Base-by-base conservation (phyloP, 2,113 vertebrate genomes). In the Isichthys henryi region DNA sequence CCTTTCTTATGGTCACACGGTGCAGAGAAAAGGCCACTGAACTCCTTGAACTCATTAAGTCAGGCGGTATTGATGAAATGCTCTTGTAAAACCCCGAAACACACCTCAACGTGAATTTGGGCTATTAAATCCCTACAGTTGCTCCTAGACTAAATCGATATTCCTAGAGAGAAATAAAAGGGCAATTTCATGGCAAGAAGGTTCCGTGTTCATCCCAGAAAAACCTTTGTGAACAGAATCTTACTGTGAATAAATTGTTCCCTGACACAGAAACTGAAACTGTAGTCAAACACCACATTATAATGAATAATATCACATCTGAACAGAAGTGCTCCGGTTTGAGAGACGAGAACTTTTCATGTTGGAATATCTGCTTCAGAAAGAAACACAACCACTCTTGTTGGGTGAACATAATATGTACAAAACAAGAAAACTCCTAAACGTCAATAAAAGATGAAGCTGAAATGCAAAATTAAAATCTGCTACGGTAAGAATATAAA, bases 121-220 rank as follows among this genome's bases (percentile, higher is more conserved):
- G 9, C 31, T 48, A n/a, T 80, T 45, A 80, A 82, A 52, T 83
- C 45, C 7, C 85, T 35, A 87, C 49, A 87, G 85, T 56, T 87
- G 15, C 31, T 52, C 50, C 46, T 48, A 53, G 50, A 87, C 23
- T 53, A 53, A 87, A 87, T 87, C 85, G 56, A 87, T 87, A 87
- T 87, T 35, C 85, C 85, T 87, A 87, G 23, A 84, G 19, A n/a
- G 35, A 53, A 87, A 87, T 50, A 87, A 52, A 87, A n/a, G 21
- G 15, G 48, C 17, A 50, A 35, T 87, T 87, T 87, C 23, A 35
- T 53, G n/a, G 85, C 50, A 87, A 27, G n/a, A 50, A 35, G 82
- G 13, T 27, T 87, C 48, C 27, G 31, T 53, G 27, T 35, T 52
- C 85, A 56, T 53, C 50, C 27, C 31, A 56, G 48, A 82, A 21